Evolutionary conservation across 2,113 vertebrate species (phyloP), one percentile per base, ranked within the genome.

Genomic region (Jaculus jaculus): DNA sequence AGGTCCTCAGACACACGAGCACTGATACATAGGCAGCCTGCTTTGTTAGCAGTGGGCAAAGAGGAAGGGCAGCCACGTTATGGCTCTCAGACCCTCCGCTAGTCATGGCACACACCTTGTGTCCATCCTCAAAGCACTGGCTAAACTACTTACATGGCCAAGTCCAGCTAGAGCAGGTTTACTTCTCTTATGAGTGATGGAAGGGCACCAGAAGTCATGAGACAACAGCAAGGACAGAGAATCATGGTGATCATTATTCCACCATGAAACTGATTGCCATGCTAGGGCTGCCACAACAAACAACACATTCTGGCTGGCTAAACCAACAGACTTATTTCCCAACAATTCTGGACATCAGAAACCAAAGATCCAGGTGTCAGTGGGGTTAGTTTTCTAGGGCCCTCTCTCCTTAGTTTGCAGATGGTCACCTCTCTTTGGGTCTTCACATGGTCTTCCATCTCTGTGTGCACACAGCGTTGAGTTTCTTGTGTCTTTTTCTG

Each of bases 281-380:
- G 12, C 20, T 26, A n/a, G 0, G 39, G 26, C 10, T 1, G 0
- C 20, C 13, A 2, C 1, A 23, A 23, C 71, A 78, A 63, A 7
- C 0, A 42, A 32, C 51, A 63, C 72, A 28, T 65, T 8, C 30
- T 10, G 47, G 28, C 4, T 18, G 8, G 16, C 71, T 66, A 54
- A 54, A 84, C 39, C 42, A 51, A 51, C 23, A 84, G 11, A 47
- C 42, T 84, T 69, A 54, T 71, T 71, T 54, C 15, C n/a, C 34
- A 12, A 34, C 32, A 54, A 47, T 34, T 34, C 63, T 84, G 20
- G 20, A 17, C 7, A 23, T 23, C 21, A 23, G 20, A 65, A 51
- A 30, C 26, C 20, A 32, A 84, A 34, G 42, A 2, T 34, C 42
- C 54, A 13, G 32, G 65, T 54, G 32, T 32, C 24, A 69, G 68